Evolutionary conservation across 1,140 invertebrate genomes (phyloP), one percentile per base, ranked within the genome.

Genomic region (Orussus abietinus): DNA sequence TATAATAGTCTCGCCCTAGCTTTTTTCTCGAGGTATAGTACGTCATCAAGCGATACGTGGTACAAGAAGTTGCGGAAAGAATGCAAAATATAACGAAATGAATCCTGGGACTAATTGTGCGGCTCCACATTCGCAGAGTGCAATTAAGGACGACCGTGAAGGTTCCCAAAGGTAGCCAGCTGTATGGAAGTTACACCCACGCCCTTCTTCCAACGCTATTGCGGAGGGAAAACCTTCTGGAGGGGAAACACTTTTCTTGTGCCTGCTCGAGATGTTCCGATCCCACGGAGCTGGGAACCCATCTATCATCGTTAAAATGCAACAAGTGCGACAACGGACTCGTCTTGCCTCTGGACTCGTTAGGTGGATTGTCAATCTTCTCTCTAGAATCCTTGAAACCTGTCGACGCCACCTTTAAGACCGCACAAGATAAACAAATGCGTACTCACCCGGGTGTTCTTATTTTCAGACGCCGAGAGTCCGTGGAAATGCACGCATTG

Each of bases 161-260:
- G 19, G 77, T 91, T 31, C 74, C 78, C 15, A 73, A 78, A 33
- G 82, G 78, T 2, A 75, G 79, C 20, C 72, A 80, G 49, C 69
- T 91, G 15, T 81, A 79, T 42, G 76, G 85, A 25, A 85, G 82
- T 54, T 91, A 91, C 51, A 85, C 87, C 0, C 81, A 88, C 56
- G 82, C 83, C 0, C 57, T 91, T n/a, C 77, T 83, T 44, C 84
- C 87, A 2, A 91, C 90, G 0, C 53, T 83, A 9, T 64, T 83
- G 11, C 74, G 90, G 5, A 76, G 86, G 29, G 77, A 81, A 45
- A 79, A 82, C 57, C 69, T 92, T 1, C 70, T 77, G 11, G 77
- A 84, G 55, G 80, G 84, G 13, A 90, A 91, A 71, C 84, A 85
- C 61, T 92, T 92, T 59, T 73, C 76, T 4, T 90, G 88, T 56